These are phyloP conservation scores for Grus americana DNA, from an alignment of 2,113 vertebrate genomes.

Conservation along the genomic window DNA sequence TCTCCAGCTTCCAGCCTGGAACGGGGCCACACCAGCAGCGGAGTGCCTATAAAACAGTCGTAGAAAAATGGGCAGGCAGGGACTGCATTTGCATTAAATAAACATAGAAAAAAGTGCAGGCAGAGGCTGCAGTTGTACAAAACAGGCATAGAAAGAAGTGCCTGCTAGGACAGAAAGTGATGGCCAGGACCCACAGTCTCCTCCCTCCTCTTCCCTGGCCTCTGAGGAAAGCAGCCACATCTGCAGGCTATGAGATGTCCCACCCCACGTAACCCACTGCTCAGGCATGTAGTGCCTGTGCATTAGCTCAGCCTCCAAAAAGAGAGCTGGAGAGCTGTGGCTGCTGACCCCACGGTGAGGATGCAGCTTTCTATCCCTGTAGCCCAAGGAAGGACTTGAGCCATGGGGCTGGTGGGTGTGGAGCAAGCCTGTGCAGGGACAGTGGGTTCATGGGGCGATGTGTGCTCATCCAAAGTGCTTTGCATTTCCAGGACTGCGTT, in stretches of 20 bases:
- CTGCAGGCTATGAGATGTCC: not conserved
- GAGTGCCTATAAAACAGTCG: fast-evolving
- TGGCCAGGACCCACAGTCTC: not conserved
- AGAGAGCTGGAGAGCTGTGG: not conserved
- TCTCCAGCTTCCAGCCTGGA: not conserved
- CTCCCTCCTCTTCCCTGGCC: not conserved
- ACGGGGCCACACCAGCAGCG: fast-evolving
- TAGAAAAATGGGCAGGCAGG: not conserved
- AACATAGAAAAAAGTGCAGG: not conserved
- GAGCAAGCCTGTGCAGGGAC: fast-evolving
- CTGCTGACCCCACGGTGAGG: not conserved
- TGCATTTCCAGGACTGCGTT: not conserved
- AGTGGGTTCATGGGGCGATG: fast-evolving
- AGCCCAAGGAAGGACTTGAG: not conserved
- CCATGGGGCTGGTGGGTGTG: not conserved
- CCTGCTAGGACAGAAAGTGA: not conserved
- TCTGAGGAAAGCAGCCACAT: not conserved
- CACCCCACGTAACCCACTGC: not conserved
- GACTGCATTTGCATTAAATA: not conserved
- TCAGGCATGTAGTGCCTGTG: too few species aligned
- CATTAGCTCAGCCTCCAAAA: not conserved
- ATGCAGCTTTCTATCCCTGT: not conserved
- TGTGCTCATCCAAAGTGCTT: not conserved
- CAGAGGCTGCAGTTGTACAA: not conserved
- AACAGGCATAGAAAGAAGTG: not conserved